These are phyloP conservation scores for Silvanus unidentatus DNA, from an alignment of 2,888 invertebrate genomes.

Conservation along the genomic window DNA sequence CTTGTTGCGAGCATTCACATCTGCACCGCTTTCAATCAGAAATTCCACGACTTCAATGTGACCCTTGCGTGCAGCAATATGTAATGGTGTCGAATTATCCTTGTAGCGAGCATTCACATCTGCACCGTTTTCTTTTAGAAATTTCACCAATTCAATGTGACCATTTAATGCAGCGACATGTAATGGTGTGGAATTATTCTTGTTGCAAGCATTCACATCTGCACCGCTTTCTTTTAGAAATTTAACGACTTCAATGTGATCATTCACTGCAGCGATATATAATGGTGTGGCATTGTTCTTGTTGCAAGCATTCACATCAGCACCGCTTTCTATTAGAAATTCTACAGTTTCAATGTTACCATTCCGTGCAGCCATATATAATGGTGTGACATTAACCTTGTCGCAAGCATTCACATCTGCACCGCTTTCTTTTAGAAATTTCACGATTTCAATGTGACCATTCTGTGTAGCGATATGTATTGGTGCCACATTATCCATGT, in stretches of 20 bases:
- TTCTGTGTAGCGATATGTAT: neutral
- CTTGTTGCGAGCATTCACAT: too few relatives aligned
- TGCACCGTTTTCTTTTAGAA: too few relatives aligned
- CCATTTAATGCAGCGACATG: too few relatives aligned
- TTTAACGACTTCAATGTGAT: too few relatives aligned
- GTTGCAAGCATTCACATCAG: slow-evolving; percentile 15
- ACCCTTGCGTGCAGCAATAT: neutral
- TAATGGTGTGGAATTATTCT: too few relatives aligned
- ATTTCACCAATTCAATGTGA: too few relatives aligned
- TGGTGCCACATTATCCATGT: neutral
- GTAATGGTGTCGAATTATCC: neutral
- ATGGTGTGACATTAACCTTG: slow-evolving; percentile 9
- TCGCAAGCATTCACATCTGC: slow-evolving; percentile 8
- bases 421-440: neutral
- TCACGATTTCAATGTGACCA: neutral
- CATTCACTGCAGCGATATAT: slow-evolving; percentile 20
- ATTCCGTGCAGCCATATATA: slow-evolving; percentile 17
- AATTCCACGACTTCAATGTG: neutral
- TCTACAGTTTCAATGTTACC: slow-evolving; percentile 12
- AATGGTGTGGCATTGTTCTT: slow-evolving; percentile 27
- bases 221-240: too few relatives aligned
- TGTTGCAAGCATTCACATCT: too few relatives aligned
- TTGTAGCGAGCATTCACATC: too few relatives aligned
- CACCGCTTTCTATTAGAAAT: slow-evolving; percentile 12
- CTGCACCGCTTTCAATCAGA: too few relatives aligned